These are phyloP conservation scores for Pollenia amentaria DNA, from an alignment of 2,888 invertebrate species.

Conservation along the genomic window DNA sequence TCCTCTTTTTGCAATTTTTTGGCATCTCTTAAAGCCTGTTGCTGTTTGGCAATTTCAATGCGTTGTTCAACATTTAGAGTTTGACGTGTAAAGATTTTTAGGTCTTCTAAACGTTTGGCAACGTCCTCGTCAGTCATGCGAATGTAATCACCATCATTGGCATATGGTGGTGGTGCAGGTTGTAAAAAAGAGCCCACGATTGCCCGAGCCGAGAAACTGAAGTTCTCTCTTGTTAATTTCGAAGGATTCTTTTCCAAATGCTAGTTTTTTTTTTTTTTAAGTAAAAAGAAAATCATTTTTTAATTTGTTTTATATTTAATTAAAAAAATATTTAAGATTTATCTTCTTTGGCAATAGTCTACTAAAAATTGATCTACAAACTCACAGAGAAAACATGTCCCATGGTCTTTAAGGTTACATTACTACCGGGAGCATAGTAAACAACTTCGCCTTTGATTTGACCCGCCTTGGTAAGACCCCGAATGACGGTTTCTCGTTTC, in stretches of 20 bases:
- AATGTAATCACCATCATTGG: constrained; percentile 89
- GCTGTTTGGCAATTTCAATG: constrained; percentile 90
- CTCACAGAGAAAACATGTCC: constrained; percentile 88
- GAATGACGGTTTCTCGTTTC: constrained; percentile 96
- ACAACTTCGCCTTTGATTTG: constrained; percentile 96
- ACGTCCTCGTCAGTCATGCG: constrained; percentile 93
- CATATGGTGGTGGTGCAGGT: constrained; percentile 87
- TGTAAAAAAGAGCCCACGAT: constrained; percentile 97
- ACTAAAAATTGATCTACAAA: constrained; percentile 80
- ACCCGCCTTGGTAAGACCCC: constrained; percentile 93
- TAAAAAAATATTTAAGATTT: background rate
- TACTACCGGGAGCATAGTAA: constrained; percentile 90
- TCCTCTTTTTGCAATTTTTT: constrained; percentile 90
- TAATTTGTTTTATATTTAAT: background rate
- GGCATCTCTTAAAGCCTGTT: constrained; percentile 91
- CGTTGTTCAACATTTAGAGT: constrained; percentile 90
- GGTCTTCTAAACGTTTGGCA: constrained; percentile 89
- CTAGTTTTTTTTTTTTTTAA: too few species aligned
- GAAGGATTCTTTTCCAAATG: constrained; percentile 90
- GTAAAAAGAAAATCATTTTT: background rate
- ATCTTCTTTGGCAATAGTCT: constrained; percentile 3
- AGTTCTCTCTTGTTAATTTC: constrained; percentile 93
- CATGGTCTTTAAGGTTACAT: constrained; percentile 87
- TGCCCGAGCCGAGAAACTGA: constrained; percentile 95
- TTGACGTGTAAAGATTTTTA: constrained; percentile 87